These are phyloP conservation scores for Cheilosia grossa DNA, from an alignment of 2,888 invertebrate genomes.

Conservation along the genomic window DNA sequence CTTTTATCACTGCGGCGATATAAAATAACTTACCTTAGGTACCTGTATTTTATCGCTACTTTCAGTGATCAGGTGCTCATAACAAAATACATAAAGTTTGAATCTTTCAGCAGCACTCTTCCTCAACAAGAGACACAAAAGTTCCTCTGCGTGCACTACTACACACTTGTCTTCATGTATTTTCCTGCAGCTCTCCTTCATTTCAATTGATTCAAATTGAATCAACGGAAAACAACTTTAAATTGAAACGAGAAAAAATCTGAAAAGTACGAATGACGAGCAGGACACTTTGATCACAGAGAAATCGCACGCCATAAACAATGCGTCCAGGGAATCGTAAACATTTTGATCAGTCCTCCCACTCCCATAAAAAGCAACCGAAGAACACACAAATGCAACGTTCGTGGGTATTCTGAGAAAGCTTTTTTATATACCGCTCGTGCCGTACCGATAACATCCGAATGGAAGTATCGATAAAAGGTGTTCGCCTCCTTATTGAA, in stretches of 20 bases:
- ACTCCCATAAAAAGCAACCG: slow-evolving; percentile 1
- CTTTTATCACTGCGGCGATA: not conserved
- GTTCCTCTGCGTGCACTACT: not conserved
- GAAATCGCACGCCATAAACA: not conserved
- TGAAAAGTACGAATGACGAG: not conserved
- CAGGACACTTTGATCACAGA: slow-evolving; percentile 3
- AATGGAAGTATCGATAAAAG: slow-evolving; percentile 14
- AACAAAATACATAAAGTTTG: not conserved
- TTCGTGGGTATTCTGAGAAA: not conserved
- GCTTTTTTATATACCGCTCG: not conserved
- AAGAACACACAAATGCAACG: slow-evolving; percentile 1
- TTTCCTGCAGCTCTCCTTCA: not conserved
- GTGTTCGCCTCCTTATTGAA: slow-evolving; percentile 18
- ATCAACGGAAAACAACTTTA: slow-evolving; percentile 15
- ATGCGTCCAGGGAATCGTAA: slow-evolving; percentile 35
- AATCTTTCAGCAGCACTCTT: not conserved
- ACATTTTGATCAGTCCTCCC: slow-evolving; percentile 34
- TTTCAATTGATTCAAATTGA: slow-evolving; percentile 9
- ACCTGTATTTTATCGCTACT: slow-evolving; percentile 8
- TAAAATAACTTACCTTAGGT: not conserved
- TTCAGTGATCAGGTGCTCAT: slow-evolving; percentile 9
- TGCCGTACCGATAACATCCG: not conserved
- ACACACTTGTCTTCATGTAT: not conserved
- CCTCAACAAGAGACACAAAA: not conserved
- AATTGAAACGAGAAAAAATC: slow-evolving; percentile 7